Evolutionary conservation across 2,888 invertebrate genomes (phyloP), one percentile per base, ranked within the genome.

Genomic region (Cheilosia soror): DNA sequence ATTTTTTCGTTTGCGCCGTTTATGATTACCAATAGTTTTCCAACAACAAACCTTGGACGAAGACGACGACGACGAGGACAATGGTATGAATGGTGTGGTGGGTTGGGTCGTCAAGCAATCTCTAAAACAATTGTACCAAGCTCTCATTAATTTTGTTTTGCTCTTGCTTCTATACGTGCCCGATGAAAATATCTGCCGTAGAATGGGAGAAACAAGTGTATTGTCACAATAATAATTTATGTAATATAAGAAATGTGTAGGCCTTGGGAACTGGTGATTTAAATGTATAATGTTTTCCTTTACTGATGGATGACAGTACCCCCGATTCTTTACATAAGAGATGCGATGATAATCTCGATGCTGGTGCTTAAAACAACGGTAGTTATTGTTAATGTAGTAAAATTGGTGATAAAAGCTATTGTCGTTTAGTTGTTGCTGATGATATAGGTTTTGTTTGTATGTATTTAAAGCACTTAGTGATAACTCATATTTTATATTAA

Each of bases 1-100:
- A 13, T 11, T 42, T 65, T 69, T 79, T 69, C 69, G 51, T 47
- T 84, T 84, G 13, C 75, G 80, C n/a, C 69, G 58, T n/a, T 80
- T 80, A 15, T 80, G 80, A 66, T 51, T 80, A 0, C 44, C 66
- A 11, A 13, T 42, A 9, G 40, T 62, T 29, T 72, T 82, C 82
- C 71, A 77, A 29, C 65, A 77, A 42, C 53, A 53, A 25, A 77
- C 66, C 0, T 55, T 71, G 1, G 77, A 58, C 1, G 69, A 49
- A 15, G 62, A 5, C 11, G 49, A 31, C 1, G 69, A 49, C 25
- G 62, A 5, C 11, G 49, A 31, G 33, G 76, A 44, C 29, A 65
- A 33, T 37, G 20, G 65, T 51, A 72, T 27, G 9, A 79, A 29
- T 3, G 31, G 44, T 49, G 53, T 44, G 4, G 51, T 29, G 5